Evolutionary conservation across 1,140 invertebrate genomes (phyloP).

Genomic region (Scaptodrosophila lebanonensis): DNA sequence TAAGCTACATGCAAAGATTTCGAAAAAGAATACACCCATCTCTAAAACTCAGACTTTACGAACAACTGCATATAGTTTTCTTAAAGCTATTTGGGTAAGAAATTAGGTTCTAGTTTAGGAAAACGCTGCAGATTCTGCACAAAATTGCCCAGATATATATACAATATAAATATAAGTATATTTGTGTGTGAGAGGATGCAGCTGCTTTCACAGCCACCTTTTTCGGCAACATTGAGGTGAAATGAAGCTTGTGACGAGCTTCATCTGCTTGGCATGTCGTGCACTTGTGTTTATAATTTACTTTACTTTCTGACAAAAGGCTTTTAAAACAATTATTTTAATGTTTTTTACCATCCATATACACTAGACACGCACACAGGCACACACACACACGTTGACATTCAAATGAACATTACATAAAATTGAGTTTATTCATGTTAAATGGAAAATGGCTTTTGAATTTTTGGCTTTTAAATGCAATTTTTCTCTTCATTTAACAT

Average conservation of each 20-base stretch:
- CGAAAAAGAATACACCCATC: too few relatives aligned
- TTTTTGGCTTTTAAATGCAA: constrained; percentile 74
- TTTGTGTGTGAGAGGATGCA: constrained; percentile 10
- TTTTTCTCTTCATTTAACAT: constrained; percentile 75
- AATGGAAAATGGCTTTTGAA: constrained; percentile 62
- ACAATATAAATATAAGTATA: constrained; percentile 18
- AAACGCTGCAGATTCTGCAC: too few relatives aligned
- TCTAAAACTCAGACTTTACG: too few relatives aligned
- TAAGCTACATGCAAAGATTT: too few relatives aligned
- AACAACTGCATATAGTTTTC: too few relatives aligned
- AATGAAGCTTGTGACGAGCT: too few relatives aligned
- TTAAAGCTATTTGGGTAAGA: too few relatives aligned
- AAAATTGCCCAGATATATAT: too few relatives aligned
- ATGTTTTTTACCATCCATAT: constrained; percentile 53
- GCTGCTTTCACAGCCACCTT: too few relatives aligned
- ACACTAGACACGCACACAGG: constrained; percentile 34
- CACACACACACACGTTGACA: background rate
- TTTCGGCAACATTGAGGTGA: too few relatives aligned
- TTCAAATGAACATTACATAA: constrained; percentile 26
- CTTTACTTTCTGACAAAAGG: constrained; percentile 75
- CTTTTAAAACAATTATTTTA: constrained; percentile 76
- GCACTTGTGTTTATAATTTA: constrained; percentile 75
- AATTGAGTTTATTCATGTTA: constrained; percentile 60
- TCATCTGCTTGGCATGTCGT: too few relatives aligned
- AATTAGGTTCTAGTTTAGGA: too few relatives aligned